phyloP scores from a whole-genome alignment of 2,888 invertebrate genomes.

The Zygothrica quintamaculata region DNA sequence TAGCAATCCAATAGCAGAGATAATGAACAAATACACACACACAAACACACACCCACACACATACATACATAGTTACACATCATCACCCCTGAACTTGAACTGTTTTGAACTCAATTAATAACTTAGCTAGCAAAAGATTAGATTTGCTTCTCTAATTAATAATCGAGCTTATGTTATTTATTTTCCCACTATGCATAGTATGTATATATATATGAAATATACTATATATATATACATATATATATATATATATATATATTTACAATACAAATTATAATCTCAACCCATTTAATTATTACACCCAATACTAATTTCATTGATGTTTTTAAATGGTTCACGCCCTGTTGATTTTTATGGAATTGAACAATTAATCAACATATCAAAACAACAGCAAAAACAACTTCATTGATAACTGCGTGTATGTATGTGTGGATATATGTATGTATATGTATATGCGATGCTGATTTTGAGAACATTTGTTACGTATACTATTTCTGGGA shows the following conservation, averaged over 20 bases:
- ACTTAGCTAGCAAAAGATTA: too few species aligned
- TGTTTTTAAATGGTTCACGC: constrained; percentile 15
- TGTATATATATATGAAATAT: too few species aligned
- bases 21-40: constrained; percentile 8
- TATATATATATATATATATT: too few species aligned
- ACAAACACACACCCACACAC: not conserved
- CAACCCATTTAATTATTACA: too few species aligned
- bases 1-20: constrained; percentile 3
- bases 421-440: constrained; percentile 6
- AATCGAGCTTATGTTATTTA: too few species aligned
- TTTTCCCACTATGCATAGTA: too few species aligned
- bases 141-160: too few species aligned
- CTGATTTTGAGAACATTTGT: constrained; percentile 59
- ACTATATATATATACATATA: too few species aligned
- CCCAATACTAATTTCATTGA: constrained; percentile 36
- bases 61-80: not conserved
- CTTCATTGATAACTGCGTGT: constrained; percentile 14
- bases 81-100: too few species aligned
- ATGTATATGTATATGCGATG: constrained; percentile 18
- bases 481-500: constrained; percentile 30
- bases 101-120: too few species aligned
- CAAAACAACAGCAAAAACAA: constrained; percentile 34
- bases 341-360: constrained; percentile 55
- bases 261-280: too few species aligned
- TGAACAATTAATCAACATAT: constrained; percentile 57